These are phyloP conservation scores for Epinotia brunnichana DNA, from an alignment of 2,888 invertebrate species.

Conservation along the genomic window DNA sequence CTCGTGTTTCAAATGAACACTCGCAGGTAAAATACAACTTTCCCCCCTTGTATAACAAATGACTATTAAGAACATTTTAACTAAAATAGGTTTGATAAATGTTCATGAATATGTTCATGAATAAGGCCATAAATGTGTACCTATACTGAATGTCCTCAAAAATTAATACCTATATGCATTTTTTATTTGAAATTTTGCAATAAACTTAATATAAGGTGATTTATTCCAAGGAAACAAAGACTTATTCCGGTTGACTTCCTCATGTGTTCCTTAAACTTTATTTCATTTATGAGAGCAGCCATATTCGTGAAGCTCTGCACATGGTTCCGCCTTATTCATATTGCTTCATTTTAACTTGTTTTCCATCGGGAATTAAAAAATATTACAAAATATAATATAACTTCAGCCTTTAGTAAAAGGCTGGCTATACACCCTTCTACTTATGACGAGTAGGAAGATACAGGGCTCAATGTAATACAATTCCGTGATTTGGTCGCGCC, in stretches of 20 bases:
- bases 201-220: neutral
- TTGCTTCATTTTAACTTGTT: slow-evolving; percentile 28
- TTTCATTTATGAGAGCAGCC: slow-evolving; percentile 20
- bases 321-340: slow-evolving; percentile 21
- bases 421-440: slow-evolving; percentile 35
- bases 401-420: slow-evolving; percentile 28
- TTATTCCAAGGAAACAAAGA: neutral
- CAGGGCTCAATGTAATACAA: too few species aligned
- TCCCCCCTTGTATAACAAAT: too few species aligned
- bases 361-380: slow-evolving; percentile 19
- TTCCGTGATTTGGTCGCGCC: too few species aligned
- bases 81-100: too few species aligned
- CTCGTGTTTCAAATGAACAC: too few species aligned
- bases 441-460: slow-evolving; percentile 17
- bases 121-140: too few species aligned
- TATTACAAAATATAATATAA: slow-evolving; percentile 35
- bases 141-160: too few species aligned
- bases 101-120: too few species aligned
- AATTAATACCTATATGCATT: too few species aligned
- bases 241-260: neutral
- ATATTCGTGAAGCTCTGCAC: neutral
- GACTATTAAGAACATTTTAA: too few species aligned
- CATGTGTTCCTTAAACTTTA: neutral
- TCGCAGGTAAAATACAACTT: too few species aligned
- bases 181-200: too few species aligned